A percentile compares a stretch with the other conserved stretches of the same genome.
phyloP scores from a whole-genome alignment of 2,888 invertebrate genomes.

The Euproctis similis region DNA sequence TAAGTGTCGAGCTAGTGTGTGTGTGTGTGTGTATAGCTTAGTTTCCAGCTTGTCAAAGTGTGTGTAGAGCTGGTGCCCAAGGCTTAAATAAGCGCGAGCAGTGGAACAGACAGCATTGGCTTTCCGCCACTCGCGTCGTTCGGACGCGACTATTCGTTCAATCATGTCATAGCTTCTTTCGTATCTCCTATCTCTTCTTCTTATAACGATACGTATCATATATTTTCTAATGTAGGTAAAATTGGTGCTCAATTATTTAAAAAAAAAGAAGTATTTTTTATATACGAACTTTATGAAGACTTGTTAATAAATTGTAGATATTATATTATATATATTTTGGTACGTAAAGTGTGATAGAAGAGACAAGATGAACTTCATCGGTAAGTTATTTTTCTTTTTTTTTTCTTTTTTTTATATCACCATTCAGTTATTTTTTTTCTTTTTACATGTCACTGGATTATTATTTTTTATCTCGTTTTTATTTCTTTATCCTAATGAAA shows the following conservation, averaged over 20 bases:
- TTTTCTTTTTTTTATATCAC: slow-evolving; percentile 2
- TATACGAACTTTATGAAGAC: slow-evolving; percentile 53
- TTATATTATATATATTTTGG: slow-evolving; percentile 25
- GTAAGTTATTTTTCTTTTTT: slow-evolving; percentile 40
- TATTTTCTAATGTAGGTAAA: slow-evolving; percentile 52
- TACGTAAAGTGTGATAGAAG: slow-evolving; percentile 39
- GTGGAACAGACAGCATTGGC: slow-evolving; percentile 43
- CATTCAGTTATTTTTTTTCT: slow-evolving; percentile 1
- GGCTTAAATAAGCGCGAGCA: slow-evolving; percentile 42
- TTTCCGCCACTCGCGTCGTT: slow-evolving; percentile 44
- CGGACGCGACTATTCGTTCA: slow-evolving; percentile 36
- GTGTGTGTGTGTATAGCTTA: slow-evolving; percentile 7
- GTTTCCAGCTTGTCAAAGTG: slow-evolving; percentile 18
- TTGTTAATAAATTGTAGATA: slow-evolving; percentile 40
- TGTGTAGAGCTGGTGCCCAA: slow-evolving; percentile 17
- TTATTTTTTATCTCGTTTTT: too few relatives aligned
- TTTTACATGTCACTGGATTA: neutral
- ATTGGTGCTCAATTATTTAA: slow-evolving; percentile 63
- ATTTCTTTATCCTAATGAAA: too few relatives aligned
- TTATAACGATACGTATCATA: slow-evolving; percentile 69
- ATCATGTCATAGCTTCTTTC: slow-evolving; percentile 53
- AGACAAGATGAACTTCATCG: slow-evolving; percentile 65
- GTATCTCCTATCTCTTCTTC: slow-evolving; percentile 42
- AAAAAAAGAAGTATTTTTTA: slow-evolving; percentile 62
- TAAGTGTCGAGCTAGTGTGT: slow-evolving; percentile 36